Conservation (phyloP, 2,888 invertebrate genomes). For the Pyrrhia umbra region DNA sequence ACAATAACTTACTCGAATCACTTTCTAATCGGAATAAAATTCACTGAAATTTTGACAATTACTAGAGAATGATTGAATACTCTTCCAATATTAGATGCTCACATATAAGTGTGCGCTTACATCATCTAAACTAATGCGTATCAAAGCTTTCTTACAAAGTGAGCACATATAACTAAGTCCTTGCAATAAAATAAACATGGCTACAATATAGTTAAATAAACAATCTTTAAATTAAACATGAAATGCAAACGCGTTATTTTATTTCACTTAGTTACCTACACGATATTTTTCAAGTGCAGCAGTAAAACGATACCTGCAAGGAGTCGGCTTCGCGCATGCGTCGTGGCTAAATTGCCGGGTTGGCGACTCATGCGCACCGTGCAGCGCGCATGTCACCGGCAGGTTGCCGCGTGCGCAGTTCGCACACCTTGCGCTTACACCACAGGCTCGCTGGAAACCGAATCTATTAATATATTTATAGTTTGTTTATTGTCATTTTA, state of each 20-base stretch:
- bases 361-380: slow-evolving; percentile 51
- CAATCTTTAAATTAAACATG: slow-evolving; percentile 22
- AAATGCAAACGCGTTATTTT: slow-evolving; percentile 33
- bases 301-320: slow-evolving; percentile 78
- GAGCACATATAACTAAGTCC: slow-evolving; percentile 1
- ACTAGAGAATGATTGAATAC: no score
- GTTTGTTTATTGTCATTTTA: slow-evolving; percentile 42
- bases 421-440: slow-evolving; percentile 67
- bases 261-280: slow-evolving; percentile 44
- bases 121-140: neutral
- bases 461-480: slow-evolving; percentile 56
- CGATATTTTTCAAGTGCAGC: slow-evolving; percentile 59
- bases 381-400: slow-evolving; percentile 64
- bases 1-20: no score
- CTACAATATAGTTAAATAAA: slow-evolving; percentile 31
- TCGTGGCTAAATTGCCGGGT: slow-evolving; percentile 69
- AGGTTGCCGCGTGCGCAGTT: slow-evolving; percentile 61
- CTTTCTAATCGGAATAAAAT: no score
- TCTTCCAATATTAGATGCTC: no score
- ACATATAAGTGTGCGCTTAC: neutral
- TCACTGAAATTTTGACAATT: no score
- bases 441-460: slow-evolving; percentile 56
- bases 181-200: slow-evolving; percentile 22
- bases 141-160: slow-evolving; percentile 8
- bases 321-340: slow-evolving; percentile 53